These are phyloP conservation scores for Rhynchonycteris naso DNA, from an alignment of 2,797 vertebrate species.

Conservation along the genomic window DNA sequence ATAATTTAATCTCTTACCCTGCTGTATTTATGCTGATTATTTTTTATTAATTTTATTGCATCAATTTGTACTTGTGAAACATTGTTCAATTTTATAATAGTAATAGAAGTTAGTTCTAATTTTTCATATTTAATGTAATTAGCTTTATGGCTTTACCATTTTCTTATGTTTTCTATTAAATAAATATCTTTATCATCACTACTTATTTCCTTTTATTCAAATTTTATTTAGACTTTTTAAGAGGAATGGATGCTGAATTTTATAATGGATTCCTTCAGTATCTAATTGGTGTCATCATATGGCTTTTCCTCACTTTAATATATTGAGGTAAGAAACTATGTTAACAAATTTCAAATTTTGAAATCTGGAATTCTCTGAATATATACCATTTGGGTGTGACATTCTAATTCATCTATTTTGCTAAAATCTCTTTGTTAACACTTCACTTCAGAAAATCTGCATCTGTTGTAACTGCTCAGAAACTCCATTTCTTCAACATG, in stretches of 20 bases:
- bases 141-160: not conserved
- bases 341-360: conserved; percentile 22
- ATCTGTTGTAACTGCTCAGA: not conserved
- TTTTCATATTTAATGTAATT: not conserved
- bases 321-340: not conserved
- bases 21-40: not conserved
- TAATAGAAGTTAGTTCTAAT: not conserved
- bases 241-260: not conserved
- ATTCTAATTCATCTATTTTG: not conserved
- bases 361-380: conserved; percentile 21
- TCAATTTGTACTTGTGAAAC: not conserved
- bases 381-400: not conserved
- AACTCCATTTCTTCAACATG: not conserved
- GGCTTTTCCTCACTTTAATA: not conserved
- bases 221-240: conserved; percentile 12
- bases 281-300: not conserved
- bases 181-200: not conserved
- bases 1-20: not conserved
- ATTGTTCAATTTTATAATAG: conserved; percentile 4
- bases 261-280: not conserved
- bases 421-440: not conserved
- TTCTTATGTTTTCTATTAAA: not conserved
- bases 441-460: conserved; percentile 18
- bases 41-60: not conserved
- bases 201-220: conserved; percentile 9